Conservation (phyloP, 2,888 invertebrate genomes). For the Oligia latruncula region DNA sequence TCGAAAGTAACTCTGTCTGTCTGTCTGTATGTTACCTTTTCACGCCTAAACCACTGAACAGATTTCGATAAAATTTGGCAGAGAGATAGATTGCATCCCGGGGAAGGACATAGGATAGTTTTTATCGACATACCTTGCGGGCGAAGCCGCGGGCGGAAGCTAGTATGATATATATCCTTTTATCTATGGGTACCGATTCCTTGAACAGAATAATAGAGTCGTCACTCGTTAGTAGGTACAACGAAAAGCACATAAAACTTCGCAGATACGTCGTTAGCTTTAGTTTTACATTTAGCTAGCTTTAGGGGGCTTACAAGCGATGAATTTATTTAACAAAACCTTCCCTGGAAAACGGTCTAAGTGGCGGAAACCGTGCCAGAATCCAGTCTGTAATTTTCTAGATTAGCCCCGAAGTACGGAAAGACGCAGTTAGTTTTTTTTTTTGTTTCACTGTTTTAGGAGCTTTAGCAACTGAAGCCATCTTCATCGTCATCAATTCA, state of each 20-base stretch:
- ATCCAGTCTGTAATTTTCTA: constrained; percentile 52
- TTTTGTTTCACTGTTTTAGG: constrained; percentile 25
- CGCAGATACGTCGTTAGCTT: constrained; percentile 19
- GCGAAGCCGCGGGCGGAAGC: too few species aligned
- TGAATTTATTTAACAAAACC: constrained; percentile 50
- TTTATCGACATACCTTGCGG: too few species aligned
- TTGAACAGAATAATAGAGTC: not conserved
- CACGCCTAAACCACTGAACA: too few species aligned
- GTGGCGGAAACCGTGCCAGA: constrained; percentile 48
- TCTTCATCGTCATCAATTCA: not conserved
- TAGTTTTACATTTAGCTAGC: constrained; percentile 26
- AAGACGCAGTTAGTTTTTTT: constrained; percentile 20
- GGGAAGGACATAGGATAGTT: too few species aligned
- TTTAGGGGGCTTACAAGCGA: constrained; percentile 32
- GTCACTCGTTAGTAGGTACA: constrained; percentile 1
- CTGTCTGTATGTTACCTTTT: too few species aligned
- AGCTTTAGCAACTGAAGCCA: not conserved
- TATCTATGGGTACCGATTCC: not conserved
- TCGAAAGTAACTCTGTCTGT: too few species aligned
- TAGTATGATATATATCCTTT: too few species aligned
- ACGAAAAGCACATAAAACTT: constrained; percentile 26
- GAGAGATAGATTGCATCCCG: too few species aligned
- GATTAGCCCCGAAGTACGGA: constrained; percentile 45
- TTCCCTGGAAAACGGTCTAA: constrained; percentile 34
- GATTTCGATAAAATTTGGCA: too few species aligned